A percentile compares a stretch with the other conserved stretches of the same genome.
phyloP scores from a whole-genome alignment of 2,113 vertebrate species.

The Chloropsis hardwickii region DNA sequence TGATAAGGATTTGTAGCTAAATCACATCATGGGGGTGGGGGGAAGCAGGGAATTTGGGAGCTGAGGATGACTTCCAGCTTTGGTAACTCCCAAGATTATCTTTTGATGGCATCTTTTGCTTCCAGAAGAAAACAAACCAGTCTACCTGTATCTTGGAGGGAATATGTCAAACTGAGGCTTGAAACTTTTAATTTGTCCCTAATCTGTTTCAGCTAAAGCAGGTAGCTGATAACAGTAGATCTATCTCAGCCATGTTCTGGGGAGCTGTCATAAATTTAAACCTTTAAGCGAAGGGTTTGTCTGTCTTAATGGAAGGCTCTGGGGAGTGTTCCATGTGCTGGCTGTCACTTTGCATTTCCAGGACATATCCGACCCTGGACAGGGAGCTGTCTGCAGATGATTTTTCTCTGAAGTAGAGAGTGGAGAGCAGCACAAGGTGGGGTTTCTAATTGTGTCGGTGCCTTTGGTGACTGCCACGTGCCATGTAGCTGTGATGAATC shows the following conservation, averaged over 20 bases:
- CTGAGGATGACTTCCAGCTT: conserved; percentile 10
- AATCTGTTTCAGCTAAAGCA: neutral
- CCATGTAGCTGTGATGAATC: neutral
- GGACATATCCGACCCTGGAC: neutral
- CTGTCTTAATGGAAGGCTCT: conserved; percentile 3
- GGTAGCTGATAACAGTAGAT: neutral
- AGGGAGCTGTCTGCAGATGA: neutral
- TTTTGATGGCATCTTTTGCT: neutral
- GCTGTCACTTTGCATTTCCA: conserved; percentile 20
- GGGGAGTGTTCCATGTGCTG: neutral
- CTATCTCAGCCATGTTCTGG: neutral
- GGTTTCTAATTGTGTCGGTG: rapidly evolving
- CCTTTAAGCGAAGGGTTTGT: conserved; percentile 13
- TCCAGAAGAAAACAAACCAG: neutral
- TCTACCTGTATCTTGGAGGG: neutral
- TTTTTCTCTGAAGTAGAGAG: neutral
- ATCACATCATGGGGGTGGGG: neutral
- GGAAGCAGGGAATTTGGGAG: neutral
- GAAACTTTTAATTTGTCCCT: conserved; percentile 8
- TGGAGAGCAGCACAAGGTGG: neutral
- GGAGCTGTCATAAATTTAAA: conserved; percentile 22
- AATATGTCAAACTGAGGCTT: neutral
- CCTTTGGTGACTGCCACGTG: neutral
- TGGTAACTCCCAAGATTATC: neutral
- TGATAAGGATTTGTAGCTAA: neutral